Evolutionary conservation across 2,113 vertebrate genomes (phyloP), one percentile per base, ranked within the genome.

Genomic region (Tragelaphus imberbis): DNA sequence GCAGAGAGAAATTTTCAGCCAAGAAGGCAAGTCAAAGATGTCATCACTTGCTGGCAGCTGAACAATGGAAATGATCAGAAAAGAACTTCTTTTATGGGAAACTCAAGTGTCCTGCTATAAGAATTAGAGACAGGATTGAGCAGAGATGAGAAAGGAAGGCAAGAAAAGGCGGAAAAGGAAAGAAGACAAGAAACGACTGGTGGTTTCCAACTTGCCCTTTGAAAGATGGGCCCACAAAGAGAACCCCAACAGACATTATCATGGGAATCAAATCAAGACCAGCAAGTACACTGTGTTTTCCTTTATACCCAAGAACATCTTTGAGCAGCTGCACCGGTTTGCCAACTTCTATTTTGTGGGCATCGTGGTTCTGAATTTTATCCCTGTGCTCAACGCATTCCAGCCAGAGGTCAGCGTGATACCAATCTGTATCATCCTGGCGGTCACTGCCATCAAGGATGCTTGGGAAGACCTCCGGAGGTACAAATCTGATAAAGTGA

Each of bases 321-420:
- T 98, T 8, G 99, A 99, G 97, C 99, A 99, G 98, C 99, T 99
- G 49, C 99, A 99, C 94, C 99, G 99, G 1, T 98, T 99, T 96
- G 99, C 99, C 88, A 99, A 99, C 91, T 19, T 99, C 97, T 99
- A 99, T 92, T 99, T 99, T 53, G 98, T 99, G 97, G 98, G 97
- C 47, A 97, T 99, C 44, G 99, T 98, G 0, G 95, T 99, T 84
- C 98, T 99, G 95, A 99, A 99, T 98, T 99, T 99, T 91, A 98
- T 99, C 79, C 99, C 99, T 0, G 97, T 99, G 61, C 98, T 99
- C 97, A 99, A 99, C 33, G 99, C 99, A 30, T 99, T 99, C 97
- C 98, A 99, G 90, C 99, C 99, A 2, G 99, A 98, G 81, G 98
- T 99, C 47, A 99, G 99, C 88, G 10, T 99, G 65, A 99, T 99